A percentile compares a stretch with the other conserved stretches of the same genome.
phyloP scores from a whole-genome alignment of 2,797 vertebrate species.

The Typhlichthys eigenmanni region DNA sequence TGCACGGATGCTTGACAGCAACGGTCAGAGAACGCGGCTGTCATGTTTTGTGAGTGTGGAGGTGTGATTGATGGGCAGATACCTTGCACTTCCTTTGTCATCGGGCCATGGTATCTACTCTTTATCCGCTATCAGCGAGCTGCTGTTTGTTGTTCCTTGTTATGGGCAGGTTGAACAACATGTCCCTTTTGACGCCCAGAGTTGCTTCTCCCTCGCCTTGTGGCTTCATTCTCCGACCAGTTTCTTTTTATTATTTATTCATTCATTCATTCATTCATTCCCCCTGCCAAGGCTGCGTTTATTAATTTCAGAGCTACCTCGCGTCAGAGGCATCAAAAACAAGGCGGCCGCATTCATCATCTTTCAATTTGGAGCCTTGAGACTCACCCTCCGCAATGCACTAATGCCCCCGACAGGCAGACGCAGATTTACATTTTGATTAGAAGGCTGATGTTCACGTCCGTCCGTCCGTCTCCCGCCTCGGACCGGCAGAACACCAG shows the following conservation, averaged over 20 bases:
- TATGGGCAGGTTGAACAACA: conserved; percentile 16
- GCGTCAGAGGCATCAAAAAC: conserved; percentile 27
- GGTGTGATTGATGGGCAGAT: conserved; percentile 54
- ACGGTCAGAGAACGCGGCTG: conserved; percentile 42
- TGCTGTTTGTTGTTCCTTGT: conserved; percentile 10
- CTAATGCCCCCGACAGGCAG: conserved; percentile 62
- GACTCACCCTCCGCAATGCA: conserved; percentile 61
- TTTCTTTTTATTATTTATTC: conserved; percentile 37
- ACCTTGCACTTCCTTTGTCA: conserved; percentile 30
- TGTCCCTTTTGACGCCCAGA: conserved; percentile 17
- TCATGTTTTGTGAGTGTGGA: conserved; percentile 32
- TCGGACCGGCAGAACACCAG: conserved; percentile 25
- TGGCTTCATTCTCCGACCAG: conserved; percentile 11
- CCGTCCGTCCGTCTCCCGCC: conserved; percentile 41
- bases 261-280: conserved; percentile 42
- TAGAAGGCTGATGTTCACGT: conserved; percentile 44
- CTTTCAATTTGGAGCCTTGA: conserved; percentile 67
- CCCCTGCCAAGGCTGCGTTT: conserved; percentile 6
- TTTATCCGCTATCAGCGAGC: conserved; percentile 30
- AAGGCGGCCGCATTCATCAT: conserved; percentile 66
- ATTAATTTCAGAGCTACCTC: conserved; percentile 57
- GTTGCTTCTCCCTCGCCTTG: conserved; percentile 15
- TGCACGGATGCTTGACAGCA: conserved; percentile 12
- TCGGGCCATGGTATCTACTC: conserved; percentile 46
- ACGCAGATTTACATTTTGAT: conserved; percentile 76